Percentiles rank a stretch among this genome's conserved stretches.
Evolutionary conservation across 2,888 invertebrate species (phyloP).

Genomic region (Cyclophora albipunctata): DNA sequence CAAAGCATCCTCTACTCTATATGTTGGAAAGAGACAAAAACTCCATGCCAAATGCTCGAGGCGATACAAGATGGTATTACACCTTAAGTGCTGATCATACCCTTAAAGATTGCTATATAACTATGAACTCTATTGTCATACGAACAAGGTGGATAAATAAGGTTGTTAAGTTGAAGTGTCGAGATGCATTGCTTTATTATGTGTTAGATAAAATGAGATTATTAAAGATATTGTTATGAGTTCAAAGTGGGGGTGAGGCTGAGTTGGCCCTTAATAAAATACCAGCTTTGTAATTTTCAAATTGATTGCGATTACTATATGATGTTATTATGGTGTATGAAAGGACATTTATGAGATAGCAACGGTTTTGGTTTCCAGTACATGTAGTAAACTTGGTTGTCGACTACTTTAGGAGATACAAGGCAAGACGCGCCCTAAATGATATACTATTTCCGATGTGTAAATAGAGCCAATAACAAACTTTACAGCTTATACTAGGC

Average conservation of each 20-base stretch:
- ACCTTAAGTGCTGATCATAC: slow-evolving; percentile 34
- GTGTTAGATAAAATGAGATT: slow-evolving; percentile 56
- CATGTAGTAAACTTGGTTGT: too few relatives aligned
- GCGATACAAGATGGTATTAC: slow-evolving; percentile 57
- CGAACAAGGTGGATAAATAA: slow-evolving; percentile 23
- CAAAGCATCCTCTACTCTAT: slow-evolving; percentile 13
- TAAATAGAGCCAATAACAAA: too few relatives aligned
- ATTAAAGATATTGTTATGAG: slow-evolving; percentile 45
- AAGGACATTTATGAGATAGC: too few relatives aligned
- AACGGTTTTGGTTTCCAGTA: too few relatives aligned
- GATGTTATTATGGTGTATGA: too few relatives aligned
- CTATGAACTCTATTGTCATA: slow-evolving; percentile 23
- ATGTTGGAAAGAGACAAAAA: slow-evolving; percentile 27
- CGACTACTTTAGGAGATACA: too few relatives aligned
- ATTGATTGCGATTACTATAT: too few relatives aligned
- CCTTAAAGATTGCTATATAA: slow-evolving; percentile 2
- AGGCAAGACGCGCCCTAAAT: too few relatives aligned
- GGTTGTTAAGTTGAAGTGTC: slow-evolving; percentile 28
- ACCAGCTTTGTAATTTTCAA: background rate
- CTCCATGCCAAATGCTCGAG: slow-evolving; percentile 45
- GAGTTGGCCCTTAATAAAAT: slow-evolving; percentile 20
- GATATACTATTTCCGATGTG: too few relatives aligned
- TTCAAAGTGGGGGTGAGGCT: slow-evolving; percentile 19
- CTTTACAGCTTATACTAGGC: too few relatives aligned
- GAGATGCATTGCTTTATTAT: slow-evolving; percentile 54